A percentile compares a stretch with the other conserved stretches of the same genome.
Evolutionary conservation across 2,888 invertebrate genomes (phyloP).

Genomic region (Phalera bucephala): DNA sequence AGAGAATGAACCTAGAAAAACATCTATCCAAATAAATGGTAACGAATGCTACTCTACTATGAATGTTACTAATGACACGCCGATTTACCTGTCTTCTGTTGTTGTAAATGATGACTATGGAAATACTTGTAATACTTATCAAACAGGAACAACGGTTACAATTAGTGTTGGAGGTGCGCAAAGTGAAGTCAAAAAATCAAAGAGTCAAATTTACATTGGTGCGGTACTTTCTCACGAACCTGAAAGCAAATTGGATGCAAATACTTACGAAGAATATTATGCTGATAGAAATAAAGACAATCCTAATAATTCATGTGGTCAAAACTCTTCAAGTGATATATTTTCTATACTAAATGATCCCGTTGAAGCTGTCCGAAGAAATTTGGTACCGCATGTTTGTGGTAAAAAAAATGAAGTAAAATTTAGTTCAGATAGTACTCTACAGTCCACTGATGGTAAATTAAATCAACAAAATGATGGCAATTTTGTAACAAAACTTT

Average conservation of each 20-base stretch:
- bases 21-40: conserved; percentile 89
- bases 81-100: conserved; percentile 88
- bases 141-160: conserved; percentile 84
- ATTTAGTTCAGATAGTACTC: conserved; percentile 18
- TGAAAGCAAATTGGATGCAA: conserved; percentile 48
- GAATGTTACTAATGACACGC: conserved; percentile 87
- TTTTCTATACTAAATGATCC: conserved; percentile 86
- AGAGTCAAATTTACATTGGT: conserved; percentile 79
- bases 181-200: conserved; percentile 66
- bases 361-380: conserved; percentile 89
- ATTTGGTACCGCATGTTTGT: conserved; percentile 90
- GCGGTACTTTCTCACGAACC: conserved; percentile 56
- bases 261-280: conserved; percentile 73
- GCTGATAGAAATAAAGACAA: conserved; percentile 43
- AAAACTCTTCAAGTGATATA: conserved; percentile 57
- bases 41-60: conserved; percentile 90
- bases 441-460: conserved; percentile 19
- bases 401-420: conserved; percentile 78
- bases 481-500: conserved; percentile 82
- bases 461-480: conserved; percentile 54
- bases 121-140: conserved; percentile 70
- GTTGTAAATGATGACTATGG: conserved; percentile 85
- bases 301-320: conserved; percentile 26
- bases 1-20: conserved; percentile 79
- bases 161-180: conserved; percentile 83